Base-by-base conservation (phyloP, 2,113 vertebrate genomes). In the Leucopternis melanops region DNA sequence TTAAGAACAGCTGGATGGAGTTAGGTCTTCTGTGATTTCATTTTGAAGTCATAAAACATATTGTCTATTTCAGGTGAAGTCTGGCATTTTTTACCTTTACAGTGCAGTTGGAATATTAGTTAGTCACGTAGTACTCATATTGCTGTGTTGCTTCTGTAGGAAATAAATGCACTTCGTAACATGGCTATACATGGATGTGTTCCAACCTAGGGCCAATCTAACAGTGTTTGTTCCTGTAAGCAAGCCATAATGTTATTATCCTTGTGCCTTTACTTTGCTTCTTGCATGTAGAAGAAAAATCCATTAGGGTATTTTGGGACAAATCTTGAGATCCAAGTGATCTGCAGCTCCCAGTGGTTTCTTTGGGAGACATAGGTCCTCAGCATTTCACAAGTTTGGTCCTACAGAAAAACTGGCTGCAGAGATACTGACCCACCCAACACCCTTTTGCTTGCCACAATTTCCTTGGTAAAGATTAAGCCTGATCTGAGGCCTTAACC, bases 1-100 rank as follows among this genome's bases (percentile, higher is more conserved):
- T 94, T 94, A 92, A 89, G 57, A 96, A 94, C 96, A 96, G 94
- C 80, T 97, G 96, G 91, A 89, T 91, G 52, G 72, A 92, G n/a
- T 90, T 92, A 90, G 52, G 13, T 91, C 42, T 86, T 89, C 61
- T 34, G 40, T 94, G 83, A 90, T 95, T 96, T 94, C 77, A 87
- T 96, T 94, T 92, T 92, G 57, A 93, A 96, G 69, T 70, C 72
- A 81, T 94, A 88, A 93, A 88, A 70, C 69, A 78, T 81, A 89
- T 86, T 92, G 72, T 95, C 83, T 89, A 9, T 82, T 94, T 94
- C 69, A 85, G 55, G 47, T 4, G 8, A 85, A 85, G 86, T 71
- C 73, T 92, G 83, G 36, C 29, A 59, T 91, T 71, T 92, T 92
- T 92, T 78, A 75, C 54, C 70, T 95, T 85, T 89, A 70, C 38